Conservation (phyloP, 2,888 invertebrate genomes). For the Arctia plantaginis region DNA sequence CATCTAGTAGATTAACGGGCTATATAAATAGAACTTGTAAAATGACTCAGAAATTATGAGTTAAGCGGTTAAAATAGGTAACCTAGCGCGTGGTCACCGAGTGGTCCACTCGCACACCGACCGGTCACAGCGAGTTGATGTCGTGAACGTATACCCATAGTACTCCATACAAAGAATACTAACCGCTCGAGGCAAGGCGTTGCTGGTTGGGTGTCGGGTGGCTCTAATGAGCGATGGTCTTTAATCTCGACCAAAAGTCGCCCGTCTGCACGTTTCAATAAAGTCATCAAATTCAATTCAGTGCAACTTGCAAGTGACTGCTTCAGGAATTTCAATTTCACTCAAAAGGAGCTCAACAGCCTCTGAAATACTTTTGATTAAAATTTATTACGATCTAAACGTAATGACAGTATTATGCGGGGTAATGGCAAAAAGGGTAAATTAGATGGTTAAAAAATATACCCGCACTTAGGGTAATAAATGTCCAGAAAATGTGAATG, state of each 20-base stretch:
- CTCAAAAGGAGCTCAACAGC: slow-evolving; percentile 16
- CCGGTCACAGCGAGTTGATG: too few species aligned
- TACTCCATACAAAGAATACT: not conserved
- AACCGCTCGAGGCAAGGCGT: too few species aligned
- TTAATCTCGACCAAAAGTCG: slow-evolving; percentile 31
- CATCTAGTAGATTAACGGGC: not conserved
- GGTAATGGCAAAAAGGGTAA: slow-evolving; percentile 14
- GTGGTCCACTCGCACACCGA: too few species aligned
- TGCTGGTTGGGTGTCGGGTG: too few species aligned
- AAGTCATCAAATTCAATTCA: slow-evolving; percentile 56
- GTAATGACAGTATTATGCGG: slow-evolving; percentile 26
- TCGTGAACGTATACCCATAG: too few species aligned
- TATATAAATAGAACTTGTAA: too few species aligned
- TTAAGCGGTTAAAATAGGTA: not conserved
- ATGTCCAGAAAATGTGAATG: not conserved
- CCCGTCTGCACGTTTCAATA: slow-evolving; percentile 33
- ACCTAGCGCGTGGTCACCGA: too few species aligned
- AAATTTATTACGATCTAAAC: slow-evolving; percentile 34
- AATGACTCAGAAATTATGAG: not conserved
- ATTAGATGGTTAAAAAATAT: slow-evolving; percentile 14
- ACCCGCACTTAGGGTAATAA: not conserved
- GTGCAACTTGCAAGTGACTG: slow-evolving; percentile 58
- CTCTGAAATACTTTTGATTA: slow-evolving; percentile 28
- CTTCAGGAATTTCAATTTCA: slow-evolving; percentile 51
- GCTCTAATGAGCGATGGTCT: too few species aligned